phyloP scores from a whole-genome alignment of 2,797 vertebrate genomes.

The Poecilia picta region DNA sequence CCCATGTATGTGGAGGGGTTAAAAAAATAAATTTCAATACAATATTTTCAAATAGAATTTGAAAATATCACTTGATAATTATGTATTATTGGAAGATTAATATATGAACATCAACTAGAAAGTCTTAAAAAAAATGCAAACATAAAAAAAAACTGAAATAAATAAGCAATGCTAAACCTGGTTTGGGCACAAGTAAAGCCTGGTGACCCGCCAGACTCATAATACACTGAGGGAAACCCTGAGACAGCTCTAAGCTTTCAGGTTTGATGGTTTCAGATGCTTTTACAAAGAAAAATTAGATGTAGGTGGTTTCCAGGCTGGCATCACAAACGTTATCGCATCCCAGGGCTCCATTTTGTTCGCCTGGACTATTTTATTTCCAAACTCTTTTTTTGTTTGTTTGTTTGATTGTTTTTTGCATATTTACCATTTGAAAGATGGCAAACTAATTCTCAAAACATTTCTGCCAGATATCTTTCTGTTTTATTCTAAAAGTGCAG shows the following conservation, averaged over 20 bases:
- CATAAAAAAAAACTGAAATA: too few species aligned
- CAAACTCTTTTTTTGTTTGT: not conserved
- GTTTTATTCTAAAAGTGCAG: not conserved
- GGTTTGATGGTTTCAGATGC: not conserved
- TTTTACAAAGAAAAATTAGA: slow-evolving; percentile 19
- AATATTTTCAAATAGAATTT: too few species aligned
- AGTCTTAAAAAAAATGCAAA: too few species aligned
- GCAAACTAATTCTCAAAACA: not conserved
- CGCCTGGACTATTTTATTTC: slow-evolving; percentile 16
- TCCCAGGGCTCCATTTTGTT: not conserved
- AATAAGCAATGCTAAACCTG: too few species aligned
- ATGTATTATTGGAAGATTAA: too few species aligned
- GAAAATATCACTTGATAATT: too few species aligned
- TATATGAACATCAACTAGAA: too few species aligned
- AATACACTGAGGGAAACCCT: too few species aligned
- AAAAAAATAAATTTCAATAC: too few species aligned
- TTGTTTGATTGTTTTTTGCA: too few species aligned
- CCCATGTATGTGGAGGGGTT: not conserved
- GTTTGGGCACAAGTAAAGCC: too few species aligned
- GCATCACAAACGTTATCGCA: not conserved
- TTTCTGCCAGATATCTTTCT: not conserved
- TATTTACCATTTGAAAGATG: not conserved
- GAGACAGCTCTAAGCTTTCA: not conserved
- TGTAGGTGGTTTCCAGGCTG: not conserved
- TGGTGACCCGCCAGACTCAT: too few species aligned